phyloP scores from a whole-genome alignment of 2,797 vertebrate species.

The Aplochiton taeniatus region DNA sequence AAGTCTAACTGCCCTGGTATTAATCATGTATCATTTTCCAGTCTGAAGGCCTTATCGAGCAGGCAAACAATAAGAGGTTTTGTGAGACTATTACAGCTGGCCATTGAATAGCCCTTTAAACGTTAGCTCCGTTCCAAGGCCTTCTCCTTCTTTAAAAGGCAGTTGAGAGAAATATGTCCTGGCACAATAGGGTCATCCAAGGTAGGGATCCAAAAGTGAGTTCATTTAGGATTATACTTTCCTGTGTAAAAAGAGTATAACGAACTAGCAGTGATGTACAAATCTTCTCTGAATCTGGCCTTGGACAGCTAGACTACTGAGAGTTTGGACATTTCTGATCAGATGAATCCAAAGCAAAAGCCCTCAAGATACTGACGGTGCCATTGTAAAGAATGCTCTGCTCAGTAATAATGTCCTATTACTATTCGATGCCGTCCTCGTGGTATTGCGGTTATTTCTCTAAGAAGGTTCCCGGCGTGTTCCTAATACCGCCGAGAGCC shows the following conservation, averaged over 20 bases:
- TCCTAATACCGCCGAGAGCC: too few species aligned
- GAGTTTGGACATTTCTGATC: too few species aligned
- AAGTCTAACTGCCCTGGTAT: conserved; percentile 9
- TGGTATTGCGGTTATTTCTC: too few species aligned
- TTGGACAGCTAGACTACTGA: too few species aligned
- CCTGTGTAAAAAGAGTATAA: neutral
- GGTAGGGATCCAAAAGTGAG: conserved; percentile 24
- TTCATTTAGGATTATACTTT: conserved; percentile 29
- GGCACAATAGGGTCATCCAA: conserved; percentile 32
- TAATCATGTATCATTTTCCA: conserved; percentile 31
- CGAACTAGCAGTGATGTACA: neutral
- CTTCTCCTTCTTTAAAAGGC: conserved; percentile 15
- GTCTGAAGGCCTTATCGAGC: conserved; percentile 18
- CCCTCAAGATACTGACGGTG: too few species aligned
- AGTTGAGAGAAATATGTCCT: conserved; percentile 16
- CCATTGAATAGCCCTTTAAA: conserved; percentile 38
- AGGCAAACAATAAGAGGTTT: conserved; percentile 23
- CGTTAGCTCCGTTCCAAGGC: conserved; percentile 3
- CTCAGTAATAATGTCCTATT: too few species aligned
- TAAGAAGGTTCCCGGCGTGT: too few species aligned
- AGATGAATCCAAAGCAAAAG: too few species aligned
- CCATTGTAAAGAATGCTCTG: too few species aligned
- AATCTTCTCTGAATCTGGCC: neutral
- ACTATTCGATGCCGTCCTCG: too few species aligned
- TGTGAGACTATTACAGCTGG: conserved; percentile 39